phyloP scores from a whole-genome alignment of 1,140 invertebrate genomes.

The Carposina sasakii region DNA sequence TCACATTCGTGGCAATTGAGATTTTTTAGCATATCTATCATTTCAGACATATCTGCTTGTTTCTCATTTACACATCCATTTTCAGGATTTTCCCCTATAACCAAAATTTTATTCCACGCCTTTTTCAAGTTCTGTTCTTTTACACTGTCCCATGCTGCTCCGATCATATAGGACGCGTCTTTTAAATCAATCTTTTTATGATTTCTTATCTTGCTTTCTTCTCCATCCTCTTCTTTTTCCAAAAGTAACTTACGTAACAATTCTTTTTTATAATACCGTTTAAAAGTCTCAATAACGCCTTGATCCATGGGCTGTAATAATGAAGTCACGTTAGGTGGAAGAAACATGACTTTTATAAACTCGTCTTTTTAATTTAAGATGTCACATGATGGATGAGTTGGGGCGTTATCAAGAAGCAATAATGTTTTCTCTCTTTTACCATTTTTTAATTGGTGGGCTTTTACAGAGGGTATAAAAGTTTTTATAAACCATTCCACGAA shows the following conservation, averaged over 20 bases:
- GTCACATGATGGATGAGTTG: no score
- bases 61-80: conserved; percentile 29
- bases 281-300: conserved; percentile 51
- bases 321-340: conserved; percentile 67
- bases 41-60: conserved; percentile 17
- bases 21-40: conserved; percentile 13
- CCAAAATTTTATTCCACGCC: conserved; percentile 42
- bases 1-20: conserved; percentile 14
- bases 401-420: conserved; percentile 51
- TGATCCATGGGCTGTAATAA: conserved; percentile 69
- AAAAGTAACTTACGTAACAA: conserved; percentile 27
- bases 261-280: conserved; percentile 31
- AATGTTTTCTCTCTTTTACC: conserved; percentile 45
- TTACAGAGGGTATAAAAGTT: conserved; percentile 35
- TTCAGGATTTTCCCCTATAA: conserved; percentile 24
- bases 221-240: conserved; percentile 22
- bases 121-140: conserved; percentile 37
- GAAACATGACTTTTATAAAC: conserved; percentile 30
- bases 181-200: conserved; percentile 27
- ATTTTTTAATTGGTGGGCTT: conserved; percentile 31
- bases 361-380: no score
- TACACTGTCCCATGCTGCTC: conserved; percentile 34
- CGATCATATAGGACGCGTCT: conserved; percentile 30
- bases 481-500: conserved; percentile 49
- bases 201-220: conserved; percentile 27